Evolutionary conservation across 2,113 vertebrate species (phyloP).

Genomic region (Geococcyx californianus): DNA sequence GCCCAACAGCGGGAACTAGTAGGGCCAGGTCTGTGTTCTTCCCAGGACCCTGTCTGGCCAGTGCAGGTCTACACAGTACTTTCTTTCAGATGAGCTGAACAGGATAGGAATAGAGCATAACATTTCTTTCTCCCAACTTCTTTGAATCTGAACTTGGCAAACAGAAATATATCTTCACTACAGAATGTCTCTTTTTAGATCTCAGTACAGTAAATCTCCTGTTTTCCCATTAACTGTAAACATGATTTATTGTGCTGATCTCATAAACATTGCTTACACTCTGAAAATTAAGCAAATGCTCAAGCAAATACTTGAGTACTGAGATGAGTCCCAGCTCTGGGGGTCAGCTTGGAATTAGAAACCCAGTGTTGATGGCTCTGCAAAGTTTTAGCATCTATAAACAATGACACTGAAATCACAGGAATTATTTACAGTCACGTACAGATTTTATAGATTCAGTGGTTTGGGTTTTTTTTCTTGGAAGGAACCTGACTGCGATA

Average conservation of each 20-base stretch:
- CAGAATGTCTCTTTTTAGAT: neutral
- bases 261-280: neutral
- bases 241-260: neutral
- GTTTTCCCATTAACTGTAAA: neutral
- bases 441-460: neutral
- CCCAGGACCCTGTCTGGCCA: neutral
- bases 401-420: neutral
- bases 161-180: neutral
- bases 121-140: neutral
- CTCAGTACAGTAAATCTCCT: neutral
- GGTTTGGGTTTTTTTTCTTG: neutral
- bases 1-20: neutral
- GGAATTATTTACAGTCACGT: neutral
- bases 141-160: neutral
- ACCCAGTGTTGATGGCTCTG: neutral
- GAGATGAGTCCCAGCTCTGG: neutral
- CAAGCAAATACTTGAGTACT: neutral
- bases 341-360: neutral
- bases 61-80: neutral
- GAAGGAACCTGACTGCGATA: neutral
- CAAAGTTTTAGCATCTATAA: neutral
- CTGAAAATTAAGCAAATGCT: neutral
- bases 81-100: neutral
- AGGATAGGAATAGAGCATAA: neutral
- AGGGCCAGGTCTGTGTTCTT: fast-evolving